These are phyloP conservation scores for Sinhomidia bicolor DNA, from an alignment of 2,888 invertebrate genomes.

Conservation along the genomic window DNA sequence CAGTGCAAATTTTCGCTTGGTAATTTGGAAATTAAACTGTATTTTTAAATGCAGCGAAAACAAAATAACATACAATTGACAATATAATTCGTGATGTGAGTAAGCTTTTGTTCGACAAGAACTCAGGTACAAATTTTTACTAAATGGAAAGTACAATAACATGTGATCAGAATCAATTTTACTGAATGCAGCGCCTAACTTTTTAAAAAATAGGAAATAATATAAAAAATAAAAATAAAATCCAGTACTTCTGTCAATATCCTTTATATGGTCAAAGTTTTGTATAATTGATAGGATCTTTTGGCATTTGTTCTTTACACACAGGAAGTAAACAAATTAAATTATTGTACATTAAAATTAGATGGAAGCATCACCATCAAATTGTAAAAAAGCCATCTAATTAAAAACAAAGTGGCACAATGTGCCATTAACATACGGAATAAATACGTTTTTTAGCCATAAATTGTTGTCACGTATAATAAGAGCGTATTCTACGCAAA, in stretches of 20 bases:
- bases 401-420: no score
- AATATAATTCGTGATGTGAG: neutral
- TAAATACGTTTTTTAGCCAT: no score
- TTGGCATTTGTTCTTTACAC: neutral
- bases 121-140: no score
- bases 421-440: no score
- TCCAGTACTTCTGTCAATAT: neutral
- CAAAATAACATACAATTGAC: neutral
- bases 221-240: no score
- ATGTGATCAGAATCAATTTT: no score
- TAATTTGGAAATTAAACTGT: neutral
- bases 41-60: neutral
- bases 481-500: neutral
- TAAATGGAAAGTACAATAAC: no score
- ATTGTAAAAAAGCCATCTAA: no score
- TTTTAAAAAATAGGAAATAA: no score
- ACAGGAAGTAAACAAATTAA: slow-evolving; percentile 38
- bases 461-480: neutral
- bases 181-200: no score
- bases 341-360: slow-evolving; percentile 31
- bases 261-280: slow-evolving; percentile 8
- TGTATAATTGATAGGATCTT: neutral
- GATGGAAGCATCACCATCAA: neutral
- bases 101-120: neutral
- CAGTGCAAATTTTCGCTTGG: no score